Base-by-base conservation (phyloP, 2,797 vertebrate species). In the Poeciliopsis paucimaculata region DNA sequence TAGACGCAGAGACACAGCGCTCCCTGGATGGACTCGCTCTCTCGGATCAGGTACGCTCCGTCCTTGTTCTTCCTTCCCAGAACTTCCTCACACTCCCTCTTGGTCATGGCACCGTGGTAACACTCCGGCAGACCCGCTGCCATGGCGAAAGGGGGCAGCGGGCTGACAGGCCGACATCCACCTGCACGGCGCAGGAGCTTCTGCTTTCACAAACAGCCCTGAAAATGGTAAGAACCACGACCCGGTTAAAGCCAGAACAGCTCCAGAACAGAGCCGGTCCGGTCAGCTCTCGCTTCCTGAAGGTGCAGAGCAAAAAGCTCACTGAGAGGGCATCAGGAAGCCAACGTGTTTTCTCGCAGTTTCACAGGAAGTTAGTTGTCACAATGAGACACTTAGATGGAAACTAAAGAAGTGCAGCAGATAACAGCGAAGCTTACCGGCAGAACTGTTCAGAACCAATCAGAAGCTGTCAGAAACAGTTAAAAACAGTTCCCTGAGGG, bases 1-100 rank as follows among this genome's bases (percentile, higher is more conserved):
- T 90, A 95, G 18, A 96, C 93, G 70, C 95, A 96, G 2, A 96
- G 93, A 46, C 95, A 96, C 90, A 94, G 45, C 75, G 93, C 94
- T 77, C 95, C 95, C 31, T 87, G 85, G 75, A 96, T 93, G 80
- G 94, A 95, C 86, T 95, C 94, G 55, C 95, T 96, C 84, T 95
- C 92, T 2, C 95, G 90, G 73, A 96, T 83, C 74, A 96, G 90
- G 53, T 90, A 96, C 0, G 93, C 81, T 70, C 95, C 95, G 0
- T 95, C 88, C 85, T 91, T 93, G 75, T 84, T 91, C 68, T 92
- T 94, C 41, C 80, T 88, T 0, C 82, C 79, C 75, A 96, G 77
- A 53, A 96, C 64, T 0, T 90, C 86, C 85, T 95, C 95, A 0
- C 95, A 95, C 72, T 90, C 80, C 41, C n/a, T 76, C 73, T 23